A percentile compares a stretch with the other conserved stretches of the same genome.
These are phyloP conservation scores for Sebastes trivittatus DNA, from an alignment of 2,797 vertebrate species.

Conservation along the genomic window DNA sequence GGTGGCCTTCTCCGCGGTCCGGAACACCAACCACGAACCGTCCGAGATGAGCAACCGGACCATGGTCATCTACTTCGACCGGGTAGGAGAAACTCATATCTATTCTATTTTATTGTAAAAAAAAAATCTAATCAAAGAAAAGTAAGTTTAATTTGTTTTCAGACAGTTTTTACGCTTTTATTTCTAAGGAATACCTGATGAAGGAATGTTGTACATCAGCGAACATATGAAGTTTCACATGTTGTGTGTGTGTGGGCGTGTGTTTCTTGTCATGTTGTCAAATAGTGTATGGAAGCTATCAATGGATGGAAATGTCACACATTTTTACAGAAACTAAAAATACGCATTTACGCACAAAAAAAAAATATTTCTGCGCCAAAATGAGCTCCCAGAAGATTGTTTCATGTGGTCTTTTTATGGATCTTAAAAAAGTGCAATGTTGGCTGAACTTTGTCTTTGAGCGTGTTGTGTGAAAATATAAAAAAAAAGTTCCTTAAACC, in stretches of 20 bases:
- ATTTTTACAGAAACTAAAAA: neutral
- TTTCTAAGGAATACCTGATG: neutral
- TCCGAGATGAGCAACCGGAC: conserved; percentile 99
- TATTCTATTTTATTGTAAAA: neutral
- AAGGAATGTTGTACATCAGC: neutral
- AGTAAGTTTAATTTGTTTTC: neutral
- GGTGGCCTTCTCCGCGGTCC: conserved; percentile 95
- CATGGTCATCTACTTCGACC: conserved; percentile 99
- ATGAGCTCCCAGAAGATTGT: fast-evolving
- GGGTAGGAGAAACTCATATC: conserved; percentile 77
- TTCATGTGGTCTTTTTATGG: neutral
- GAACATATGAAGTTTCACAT: neutral
- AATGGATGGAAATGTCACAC: neutral
- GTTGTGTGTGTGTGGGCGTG: neutral
- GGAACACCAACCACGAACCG: conserved; percentile 98
- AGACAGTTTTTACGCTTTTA: neutral
- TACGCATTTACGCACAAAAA: too few species aligned
- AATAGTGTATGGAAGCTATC: neutral
- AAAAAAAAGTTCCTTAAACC: neutral
- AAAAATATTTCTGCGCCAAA: neutral
- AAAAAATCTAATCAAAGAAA: neutral
- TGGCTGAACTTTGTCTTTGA: fast-evolving
- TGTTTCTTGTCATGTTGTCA: neutral
- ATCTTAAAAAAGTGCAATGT: neutral
- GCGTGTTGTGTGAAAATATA: neutral